Evolutionary conservation across 2,113 vertebrate genomes (phyloP).

Genomic region (Mesitornis unicolor): DNA sequence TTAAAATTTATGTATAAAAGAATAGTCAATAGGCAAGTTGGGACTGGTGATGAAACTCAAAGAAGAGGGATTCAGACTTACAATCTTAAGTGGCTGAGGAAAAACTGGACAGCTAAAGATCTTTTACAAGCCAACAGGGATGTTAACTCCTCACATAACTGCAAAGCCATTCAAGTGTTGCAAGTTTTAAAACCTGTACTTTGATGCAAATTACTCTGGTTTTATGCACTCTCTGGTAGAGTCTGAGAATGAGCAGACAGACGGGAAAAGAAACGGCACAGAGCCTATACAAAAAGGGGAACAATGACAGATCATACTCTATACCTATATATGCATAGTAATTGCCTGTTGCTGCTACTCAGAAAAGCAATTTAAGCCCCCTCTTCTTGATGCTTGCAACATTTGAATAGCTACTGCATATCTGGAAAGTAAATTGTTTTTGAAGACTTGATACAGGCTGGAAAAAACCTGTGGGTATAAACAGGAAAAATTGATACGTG

Average conservation of each 20-base stretch:
- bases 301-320: not conserved
- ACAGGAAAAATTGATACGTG: not conserved
- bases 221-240: not conserved
- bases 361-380: not conserved
- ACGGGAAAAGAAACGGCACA: not conserved
- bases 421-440: not conserved
- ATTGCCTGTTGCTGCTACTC: not conserved
- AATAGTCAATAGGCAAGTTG: not conserved
- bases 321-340: too few species aligned
- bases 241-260: not conserved
- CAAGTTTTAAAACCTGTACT: not conserved
- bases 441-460: not conserved
- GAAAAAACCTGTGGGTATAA: not conserved
- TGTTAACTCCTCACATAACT: not conserved
- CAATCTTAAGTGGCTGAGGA: not conserved
- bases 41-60: not conserved
- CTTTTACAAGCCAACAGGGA: not conserved
- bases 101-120: not conserved
- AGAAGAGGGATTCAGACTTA: not conserved
- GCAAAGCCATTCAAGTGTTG: not conserved
- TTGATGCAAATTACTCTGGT: not conserved
- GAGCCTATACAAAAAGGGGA: not conserved
- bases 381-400: not conserved
- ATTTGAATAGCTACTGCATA: not conserved
- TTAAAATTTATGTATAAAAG: not conserved